Evolutionary conservation across 2,797 vertebrate genomes (phyloP), one percentile per base, ranked within the genome.

Genomic region (Peromyscus eremicus): DNA sequence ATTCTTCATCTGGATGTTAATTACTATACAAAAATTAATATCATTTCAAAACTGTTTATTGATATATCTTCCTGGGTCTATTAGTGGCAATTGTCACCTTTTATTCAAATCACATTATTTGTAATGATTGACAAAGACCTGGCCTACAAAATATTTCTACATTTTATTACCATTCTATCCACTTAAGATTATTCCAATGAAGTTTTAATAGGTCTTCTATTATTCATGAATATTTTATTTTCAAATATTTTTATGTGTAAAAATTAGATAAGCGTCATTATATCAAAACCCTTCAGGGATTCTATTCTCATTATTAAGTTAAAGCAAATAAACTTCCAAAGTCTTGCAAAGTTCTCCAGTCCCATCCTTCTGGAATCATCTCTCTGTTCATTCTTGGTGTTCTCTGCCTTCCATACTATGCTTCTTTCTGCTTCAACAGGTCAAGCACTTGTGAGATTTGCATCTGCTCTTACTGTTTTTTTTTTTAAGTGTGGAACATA

Each of bases 341-440:
- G 21, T 27, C 17, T 17, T 64, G 21, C 11, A 40, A 73, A 29
- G 34, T 4, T 7, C 16, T 37, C 2, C 23, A 25, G 9, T 7
- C 16, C 6, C 46, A 32, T 12, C 6, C 40, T 73, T n/a, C 32
- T 11, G 60, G 14, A 27, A 25, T 29, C 32, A 8, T 6, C 7
- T 49, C 32, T n/a, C 9, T 7, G 2, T 1, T 81, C 2, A 37
- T 62, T 77, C 14, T 25, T 40, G 25, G 34, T 76, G 13, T 25
- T 37, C 34, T 37, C 2, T 29, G 4, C 49, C 40, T 80, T 46
- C 2, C 14, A 10, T 0, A 21, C 10, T 0, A 2, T 23, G 3
- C 43, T 49, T 16, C 16, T 66, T 8, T 57, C 25, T 52, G 11
- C 6, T 32, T 88, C 17, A 32, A 71, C 11, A 71, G 3, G 32